Base-by-base conservation (phyloP, 1,140 invertebrate genomes). In the Tetramorium parvispinum region DNA sequence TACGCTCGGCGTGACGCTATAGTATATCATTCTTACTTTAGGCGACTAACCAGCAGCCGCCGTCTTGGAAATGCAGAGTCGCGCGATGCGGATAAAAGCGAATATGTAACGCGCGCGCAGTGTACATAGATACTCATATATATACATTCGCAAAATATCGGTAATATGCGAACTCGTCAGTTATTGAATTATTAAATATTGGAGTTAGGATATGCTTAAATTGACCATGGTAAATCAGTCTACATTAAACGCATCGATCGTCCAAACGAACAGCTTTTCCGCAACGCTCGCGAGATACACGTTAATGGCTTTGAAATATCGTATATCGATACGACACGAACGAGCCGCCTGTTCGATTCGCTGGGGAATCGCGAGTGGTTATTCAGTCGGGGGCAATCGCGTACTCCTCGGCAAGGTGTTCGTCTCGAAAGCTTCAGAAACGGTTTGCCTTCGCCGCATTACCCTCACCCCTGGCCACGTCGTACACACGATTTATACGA, bases 401-500 rank as follows among this genome's bases (percentile, higher is more conserved):
- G 24, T 18, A 10, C 21, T 49, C n/a, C 59, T 79, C 40, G 24
- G 24, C 53, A 37, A 83, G 51, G 55, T 53, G 51, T 83, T 75
- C 61, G 65, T n/a, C n/a, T 71, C 46, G 81, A 66, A 82, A 79
- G 65, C 37, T 75, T 18, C 43, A 46, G 70, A 77, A 55, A 70
- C 40, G 21, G 49, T 71, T 46, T 65, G 71, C 21, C 57, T 82
- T 32, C 68, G 68, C 68, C 68, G 68, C 53, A 73, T 83, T 75
- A 83, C 24, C 32, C 61, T 75, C 85, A 65, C 63, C 27, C 21
- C 16, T 37, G 46, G 81, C 32, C 53, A 7, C 49, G 18, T 63
- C 75, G 86, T 85, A 85, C 85, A 87, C 77, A 79, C 57, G 57
- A 85, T 89, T 89, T 79, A 70, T 73, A 43, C 79, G 86, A 87